These are phyloP conservation scores for Hesperia comma DNA, from an alignment of 2,888 invertebrate genomes.

Conservation along the genomic window DNA sequence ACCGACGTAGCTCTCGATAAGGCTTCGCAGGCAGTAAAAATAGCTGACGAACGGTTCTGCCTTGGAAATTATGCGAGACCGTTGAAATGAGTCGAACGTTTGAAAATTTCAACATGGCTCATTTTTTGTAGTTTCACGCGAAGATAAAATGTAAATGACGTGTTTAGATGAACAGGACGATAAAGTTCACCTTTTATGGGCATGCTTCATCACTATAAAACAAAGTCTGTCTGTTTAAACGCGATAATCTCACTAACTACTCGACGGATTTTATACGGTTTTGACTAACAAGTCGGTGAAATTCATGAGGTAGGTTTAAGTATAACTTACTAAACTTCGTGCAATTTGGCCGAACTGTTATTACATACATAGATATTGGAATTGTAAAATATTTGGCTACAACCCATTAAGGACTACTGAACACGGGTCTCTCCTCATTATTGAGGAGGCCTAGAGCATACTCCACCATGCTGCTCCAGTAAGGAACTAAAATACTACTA, in stretches of 20 bases:
- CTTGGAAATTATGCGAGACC: constrained; percentile 59
- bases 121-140: constrained; percentile 24
- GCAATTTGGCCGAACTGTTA: too few relatives aligned
- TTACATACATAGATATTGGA: too few relatives aligned
- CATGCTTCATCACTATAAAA: background rate
- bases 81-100: constrained; percentile 37
- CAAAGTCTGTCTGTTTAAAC: background rate
- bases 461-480: too few relatives aligned
- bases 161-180: background rate
- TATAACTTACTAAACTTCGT: too few relatives aligned
- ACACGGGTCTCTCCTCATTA: too few relatives aligned
- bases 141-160: constrained; percentile 24
- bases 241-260: background rate
- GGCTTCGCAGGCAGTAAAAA: constrained; percentile 70
- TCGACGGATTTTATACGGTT: background rate
- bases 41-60: constrained; percentile 58
- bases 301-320: too few relatives aligned
- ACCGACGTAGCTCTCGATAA: constrained; percentile 59
- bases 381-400: too few relatives aligned
- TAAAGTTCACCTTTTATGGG: background rate
- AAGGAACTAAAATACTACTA: too few relatives aligned
- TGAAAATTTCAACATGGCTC: constrained; percentile 31
- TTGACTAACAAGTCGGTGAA: background rate
- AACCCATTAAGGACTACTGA: too few relatives aligned
- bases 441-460: too few relatives aligned